Percentiles rank a stretch among this genome's conserved stretches.
These are phyloP conservation scores for Acanthoscelides obtectus DNA, from an alignment of 2,888 invertebrate genomes.

Conservation along the genomic window DNA sequence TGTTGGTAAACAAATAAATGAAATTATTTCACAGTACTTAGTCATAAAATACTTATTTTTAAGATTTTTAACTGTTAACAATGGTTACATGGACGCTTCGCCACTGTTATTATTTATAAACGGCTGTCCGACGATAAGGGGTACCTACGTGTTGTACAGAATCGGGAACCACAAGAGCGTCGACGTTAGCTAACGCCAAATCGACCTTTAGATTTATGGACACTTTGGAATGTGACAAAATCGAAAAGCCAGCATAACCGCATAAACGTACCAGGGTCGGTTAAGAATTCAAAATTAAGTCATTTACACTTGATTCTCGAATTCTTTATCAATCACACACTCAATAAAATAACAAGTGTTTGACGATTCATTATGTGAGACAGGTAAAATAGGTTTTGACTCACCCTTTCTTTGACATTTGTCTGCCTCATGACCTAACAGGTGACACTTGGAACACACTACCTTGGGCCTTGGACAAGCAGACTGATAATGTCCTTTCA, in stretches of 20 bases:
- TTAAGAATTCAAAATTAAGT: slow-evolving; percentile 6
- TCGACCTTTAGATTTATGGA: slow-evolving; percentile 11
- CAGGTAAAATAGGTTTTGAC: slow-evolving; percentile 5
- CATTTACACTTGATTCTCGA: slow-evolving; percentile 5
- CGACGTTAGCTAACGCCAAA: slow-evolving; percentile 12
- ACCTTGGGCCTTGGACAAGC: slow-evolving; percentile 10
- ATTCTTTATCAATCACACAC: slow-evolving; percentile 16
- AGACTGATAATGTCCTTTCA: slow-evolving; percentile 11
- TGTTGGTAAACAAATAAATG: no score
- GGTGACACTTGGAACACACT: slow-evolving; percentile 12
- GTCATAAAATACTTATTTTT: no score
- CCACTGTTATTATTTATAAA: slow-evolving; percentile 1
- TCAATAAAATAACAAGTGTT: slow-evolving; percentile 15
- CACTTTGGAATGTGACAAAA: slow-evolving; percentile 9
- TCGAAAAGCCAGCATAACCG: slow-evolving; percentile 12
- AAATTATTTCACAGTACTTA: no score
- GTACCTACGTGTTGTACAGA: slow-evolving; percentile 16
- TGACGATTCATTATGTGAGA: background rate
- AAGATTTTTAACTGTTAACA: no score
- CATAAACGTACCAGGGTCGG: slow-evolving; percentile 10
- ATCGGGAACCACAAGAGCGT: slow-evolving; percentile 20
- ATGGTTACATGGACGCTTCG: no score
- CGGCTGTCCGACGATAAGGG: slow-evolving; percentile 20
- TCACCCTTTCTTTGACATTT: slow-evolving; percentile 10
- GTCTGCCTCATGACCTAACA: slow-evolving; percentile 14